These are phyloP conservation scores for Anoplopoma fimbria DNA, from an alignment of 2,113 vertebrate species.

Conservation along the genomic window DNA sequence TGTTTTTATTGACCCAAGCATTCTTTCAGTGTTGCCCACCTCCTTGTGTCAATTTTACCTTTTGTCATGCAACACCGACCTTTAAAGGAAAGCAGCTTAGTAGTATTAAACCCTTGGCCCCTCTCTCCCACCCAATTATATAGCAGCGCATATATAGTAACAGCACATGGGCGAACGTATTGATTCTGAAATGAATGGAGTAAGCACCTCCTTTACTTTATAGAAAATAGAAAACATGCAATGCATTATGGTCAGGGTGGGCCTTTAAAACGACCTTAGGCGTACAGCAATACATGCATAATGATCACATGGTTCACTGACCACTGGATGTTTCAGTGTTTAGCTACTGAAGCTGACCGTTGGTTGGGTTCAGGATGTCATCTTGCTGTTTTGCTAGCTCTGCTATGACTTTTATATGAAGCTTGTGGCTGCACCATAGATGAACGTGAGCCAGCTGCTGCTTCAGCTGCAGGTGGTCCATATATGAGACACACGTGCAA, in stretches of 20 bases:
- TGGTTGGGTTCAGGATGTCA: conserved; percentile 53
- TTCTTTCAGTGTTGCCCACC: conserved; percentile 46
- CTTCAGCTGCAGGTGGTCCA: conserved; percentile 74
- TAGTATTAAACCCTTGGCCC: conserved; percentile 57
- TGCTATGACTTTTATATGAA: conserved; percentile 38
- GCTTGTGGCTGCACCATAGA: conserved; percentile 46
- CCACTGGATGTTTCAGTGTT: conserved; percentile 13
- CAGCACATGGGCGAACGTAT: conserved; percentile 52
- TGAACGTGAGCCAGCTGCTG: conserved; percentile 73
- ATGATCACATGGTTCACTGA: conserved; percentile 18
- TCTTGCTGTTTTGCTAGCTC: conserved; percentile 51
- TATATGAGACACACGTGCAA: conserved; percentile 62
- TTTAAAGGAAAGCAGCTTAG: conserved; percentile 66
- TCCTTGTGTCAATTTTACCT: conserved; percentile 65
- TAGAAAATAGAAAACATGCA: conserved; percentile 37
- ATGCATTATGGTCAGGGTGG: not conserved
- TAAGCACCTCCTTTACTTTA: conserved; percentile 33
- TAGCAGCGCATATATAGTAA: conserved; percentile 52
- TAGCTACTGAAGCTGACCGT: conserved; percentile 33
- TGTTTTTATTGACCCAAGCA: conserved; percentile 66
- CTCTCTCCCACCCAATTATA: conserved; percentile 53
- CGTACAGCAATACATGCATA: conserved; percentile 8
- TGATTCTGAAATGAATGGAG: conserved; percentile 54
- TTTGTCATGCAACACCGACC: conserved; percentile 68
- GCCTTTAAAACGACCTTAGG: not conserved